Evolutionary conservation across 1,140 invertebrate species (phyloP), one percentile per base, ranked within the genome.

Genomic region (Nasonia giraulti): DNA sequence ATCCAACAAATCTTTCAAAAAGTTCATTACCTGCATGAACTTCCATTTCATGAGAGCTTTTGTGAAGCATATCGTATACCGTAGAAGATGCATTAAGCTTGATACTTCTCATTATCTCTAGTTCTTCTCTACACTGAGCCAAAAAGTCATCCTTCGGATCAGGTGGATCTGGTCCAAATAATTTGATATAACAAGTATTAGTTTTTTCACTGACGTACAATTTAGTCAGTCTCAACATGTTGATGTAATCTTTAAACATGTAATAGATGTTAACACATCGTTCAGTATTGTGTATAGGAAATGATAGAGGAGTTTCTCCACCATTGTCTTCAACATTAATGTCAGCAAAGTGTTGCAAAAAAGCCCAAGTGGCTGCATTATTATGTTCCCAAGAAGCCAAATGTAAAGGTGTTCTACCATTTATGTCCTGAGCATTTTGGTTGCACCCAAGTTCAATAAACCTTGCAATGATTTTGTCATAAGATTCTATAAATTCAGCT

Each of bases 401-500:
- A 17, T 82, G 84, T 12, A 85, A 55, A 47, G 84, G 76, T 55
- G 84, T 74, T 47, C 66, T 69, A 27, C 84, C 84, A 68, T 77
- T 71, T 1, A 69, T 71, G 27, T 85, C 84, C 31, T 73, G 84
- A 31, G 66, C 75, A 78, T 85, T 73, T 0, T 82, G 71, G 14
- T 81, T 55, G n/a, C 79, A 81, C 3, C 74, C 74, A 50, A 27
- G 17, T 7, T 77, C 79, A 33, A 85, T 77, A 23, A 80, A 71
- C 0, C 5, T 75, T 31, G 62, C n/a, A 3, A 80, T 85, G 1
- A 62, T 44, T 71, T 85, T 68, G 27, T 84, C 77, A n/a, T 80
- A 80, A 0, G 71, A 80, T 27, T 85, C 71, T 31, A 85, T 80
- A 55, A 81, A 80, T n/a, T 80, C 44, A 11, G 69, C 7, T 31